Percentiles rank a stretch among this genome's conserved stretches.
These are phyloP conservation scores for Drosophila santomea DNA, from an alignment of 1,140 invertebrate species.

Conservation along the genomic window DNA sequence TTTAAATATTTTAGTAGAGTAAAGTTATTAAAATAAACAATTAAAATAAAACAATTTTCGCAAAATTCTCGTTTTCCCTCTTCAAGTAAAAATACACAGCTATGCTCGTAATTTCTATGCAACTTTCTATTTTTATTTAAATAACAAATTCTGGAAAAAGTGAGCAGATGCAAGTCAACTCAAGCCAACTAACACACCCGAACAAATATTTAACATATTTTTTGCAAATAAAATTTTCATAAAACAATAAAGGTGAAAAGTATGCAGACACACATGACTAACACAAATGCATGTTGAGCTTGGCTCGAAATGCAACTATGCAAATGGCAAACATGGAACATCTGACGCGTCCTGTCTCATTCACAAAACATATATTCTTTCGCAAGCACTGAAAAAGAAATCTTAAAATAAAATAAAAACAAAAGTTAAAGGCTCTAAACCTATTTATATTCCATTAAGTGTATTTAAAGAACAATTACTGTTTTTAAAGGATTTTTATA, in stretches of 20 bases:
- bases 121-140: slow-evolving; percentile 62
- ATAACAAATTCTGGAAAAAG: slow-evolving; percentile 57
- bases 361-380: slow-evolving; percentile 17
- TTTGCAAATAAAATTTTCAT: slow-evolving; percentile 66
- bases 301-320: slow-evolving; percentile 44
- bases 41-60: neutral
- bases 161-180: slow-evolving; percentile 51
- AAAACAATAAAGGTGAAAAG: slow-evolving; percentile 77
- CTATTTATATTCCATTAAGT: neutral
- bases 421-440: neutral
- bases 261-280: slow-evolving; percentile 48
- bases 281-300: slow-evolving; percentile 29
- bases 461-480: no score
- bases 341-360: slow-evolving; percentile 32
- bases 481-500: no score
- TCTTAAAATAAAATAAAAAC: no score
- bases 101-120: slow-evolving; percentile 61
- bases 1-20: no score
- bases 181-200: slow-evolving; percentile 14
- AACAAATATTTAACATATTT: slow-evolving; percentile 55
- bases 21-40: no score
- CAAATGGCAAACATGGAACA: slow-evolving; percentile 45
- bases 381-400: slow-evolving; percentile 11
- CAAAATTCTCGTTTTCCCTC: neutral
- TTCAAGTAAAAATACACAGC: neutral